phyloP scores from a whole-genome alignment of 2,113 vertebrate genomes.

The Melospiza melodia region DNA sequence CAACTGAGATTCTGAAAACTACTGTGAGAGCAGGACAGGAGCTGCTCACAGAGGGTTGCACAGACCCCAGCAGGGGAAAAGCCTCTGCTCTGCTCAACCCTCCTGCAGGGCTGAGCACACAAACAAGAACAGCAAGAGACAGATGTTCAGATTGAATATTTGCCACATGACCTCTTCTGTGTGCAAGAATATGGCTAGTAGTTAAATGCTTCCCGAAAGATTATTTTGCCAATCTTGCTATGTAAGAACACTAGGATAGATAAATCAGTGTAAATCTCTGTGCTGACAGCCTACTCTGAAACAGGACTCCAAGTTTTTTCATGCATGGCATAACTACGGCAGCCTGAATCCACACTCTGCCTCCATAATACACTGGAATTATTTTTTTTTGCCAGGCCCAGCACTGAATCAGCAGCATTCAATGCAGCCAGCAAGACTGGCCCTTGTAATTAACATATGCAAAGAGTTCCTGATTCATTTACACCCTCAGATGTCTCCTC shows the following conservation, averaged over 20 bases:
- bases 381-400: not conserved
- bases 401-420: not conserved
- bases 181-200: not conserved
- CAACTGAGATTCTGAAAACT: not conserved
- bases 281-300: not conserved
- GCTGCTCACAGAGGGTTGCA: not conserved
- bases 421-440: not conserved
- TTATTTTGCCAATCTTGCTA: not conserved
- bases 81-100: not conserved
- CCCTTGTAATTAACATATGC: not conserved
- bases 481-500: not conserved
- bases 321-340: not conserved
- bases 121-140: not conserved
- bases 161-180: not conserved
- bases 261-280: not conserved
- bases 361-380: not conserved
- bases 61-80: not conserved
- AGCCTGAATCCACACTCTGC: not conserved
- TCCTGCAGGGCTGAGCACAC: not conserved
- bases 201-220: not conserved
- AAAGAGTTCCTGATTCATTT: not conserved
- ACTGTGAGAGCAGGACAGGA: fast-evolving
- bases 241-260: not conserved
- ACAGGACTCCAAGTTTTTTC: not conserved
- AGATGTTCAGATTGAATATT: not conserved